These are phyloP conservation scores for Lasioglossum malachurum DNA, from an alignment of 2,888 invertebrate genomes.

Conservation along the genomic window DNA sequence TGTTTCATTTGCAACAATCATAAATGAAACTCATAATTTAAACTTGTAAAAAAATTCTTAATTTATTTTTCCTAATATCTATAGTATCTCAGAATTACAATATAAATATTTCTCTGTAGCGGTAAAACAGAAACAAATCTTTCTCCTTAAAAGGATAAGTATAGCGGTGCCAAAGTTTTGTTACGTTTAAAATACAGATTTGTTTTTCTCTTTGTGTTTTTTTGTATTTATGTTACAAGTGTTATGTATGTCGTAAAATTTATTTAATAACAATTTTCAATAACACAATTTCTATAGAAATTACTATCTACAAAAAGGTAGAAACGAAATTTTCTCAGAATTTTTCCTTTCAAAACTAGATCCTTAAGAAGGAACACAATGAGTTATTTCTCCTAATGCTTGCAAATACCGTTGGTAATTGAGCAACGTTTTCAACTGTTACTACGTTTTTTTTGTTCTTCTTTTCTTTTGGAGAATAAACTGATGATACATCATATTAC, in stretches of 20 bases:
- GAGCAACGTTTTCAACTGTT: conserved; percentile 65
- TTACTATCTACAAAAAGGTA: conserved; percentile 75
- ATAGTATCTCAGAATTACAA: conserved; percentile 62
- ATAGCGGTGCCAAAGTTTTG: conserved; percentile 63
- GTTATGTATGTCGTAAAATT: conserved; percentile 65
- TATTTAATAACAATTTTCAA: conserved; percentile 73
- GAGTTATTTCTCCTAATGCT: conserved; percentile 48
- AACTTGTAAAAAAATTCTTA: conserved; percentile 66
- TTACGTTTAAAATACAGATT: conserved; percentile 68
- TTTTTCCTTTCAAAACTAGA: conserved; percentile 63
- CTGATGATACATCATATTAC: conserved; percentile 62
- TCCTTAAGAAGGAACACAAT: conserved; percentile 65
- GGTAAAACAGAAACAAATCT: conserved; percentile 64
- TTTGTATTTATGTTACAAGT: conserved; percentile 69
- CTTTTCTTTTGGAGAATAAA: conserved; percentile 47
- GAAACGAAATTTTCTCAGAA: conserved; percentile 60
- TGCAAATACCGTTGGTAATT: conserved; percentile 63
- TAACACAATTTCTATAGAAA: conserved; percentile 75
- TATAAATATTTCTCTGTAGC: conserved; percentile 60
- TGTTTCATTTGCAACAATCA: conserved; percentile 30
- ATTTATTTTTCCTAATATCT: conserved; percentile 64
- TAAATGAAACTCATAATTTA: conserved; percentile 63
- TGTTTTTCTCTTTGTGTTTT: conserved; percentile 55
- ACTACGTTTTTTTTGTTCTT: conserved; percentile 28
- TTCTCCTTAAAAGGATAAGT: conserved; percentile 65